Evolutionary conservation across 2,797 vertebrate genomes (phyloP).

Genomic region (Phalloptychus januarius): DNA sequence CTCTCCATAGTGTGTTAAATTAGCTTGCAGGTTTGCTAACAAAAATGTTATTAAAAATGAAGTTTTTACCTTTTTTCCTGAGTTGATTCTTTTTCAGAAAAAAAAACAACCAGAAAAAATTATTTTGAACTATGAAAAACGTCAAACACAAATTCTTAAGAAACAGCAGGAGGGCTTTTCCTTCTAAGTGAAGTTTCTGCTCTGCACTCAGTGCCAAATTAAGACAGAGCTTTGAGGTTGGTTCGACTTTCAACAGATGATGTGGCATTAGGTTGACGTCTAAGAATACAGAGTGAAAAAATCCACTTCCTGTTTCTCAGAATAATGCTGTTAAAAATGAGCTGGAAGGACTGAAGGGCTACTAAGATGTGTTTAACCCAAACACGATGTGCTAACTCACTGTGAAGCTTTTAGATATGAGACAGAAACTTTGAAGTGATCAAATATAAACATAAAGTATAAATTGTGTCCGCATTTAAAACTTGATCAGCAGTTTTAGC

Average conservation of each 20-base stretch:
- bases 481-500: not conserved
- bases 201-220: not conserved
- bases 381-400: not conserved
- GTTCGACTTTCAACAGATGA: not conserved
- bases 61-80: conserved; percentile 3
- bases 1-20: not conserved
- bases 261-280: too few species aligned
- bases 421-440: not conserved
- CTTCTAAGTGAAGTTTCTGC: not conserved
- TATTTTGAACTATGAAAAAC: not conserved
- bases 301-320: not conserved
- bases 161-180: not conserved
- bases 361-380: not conserved
- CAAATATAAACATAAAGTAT: not conserved
- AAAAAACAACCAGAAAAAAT: not conserved
- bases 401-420: not conserved
- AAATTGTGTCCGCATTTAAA: not conserved
- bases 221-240: not conserved
- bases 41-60: not conserved
- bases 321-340: not conserved
- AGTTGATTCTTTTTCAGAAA: not conserved
- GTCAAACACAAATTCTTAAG: not conserved
- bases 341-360: not conserved
- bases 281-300: not conserved
- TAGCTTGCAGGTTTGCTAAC: not conserved